A percentile compares a stretch with the other conserved stretches of the same genome.
Evolutionary conservation across 2,113 vertebrate genomes (phyloP).

Genomic region (Candoia aspera): DNA sequence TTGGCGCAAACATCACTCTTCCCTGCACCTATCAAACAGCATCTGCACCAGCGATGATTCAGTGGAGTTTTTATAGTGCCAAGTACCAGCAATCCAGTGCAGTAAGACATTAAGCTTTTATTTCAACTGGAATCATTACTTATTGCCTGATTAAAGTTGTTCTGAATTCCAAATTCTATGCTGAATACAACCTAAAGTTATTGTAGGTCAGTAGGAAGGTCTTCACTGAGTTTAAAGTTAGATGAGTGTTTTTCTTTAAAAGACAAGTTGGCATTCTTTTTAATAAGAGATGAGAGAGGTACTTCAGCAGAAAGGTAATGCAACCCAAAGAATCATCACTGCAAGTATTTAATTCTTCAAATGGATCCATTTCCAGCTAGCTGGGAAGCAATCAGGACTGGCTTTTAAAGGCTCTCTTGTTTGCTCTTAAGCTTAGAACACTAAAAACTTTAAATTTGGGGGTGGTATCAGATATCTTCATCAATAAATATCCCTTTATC

Average conservation of each 20-base stretch:
- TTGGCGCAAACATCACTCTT: constrained; percentile 56
- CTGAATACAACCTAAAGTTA: background rate
- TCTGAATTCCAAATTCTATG: background rate
- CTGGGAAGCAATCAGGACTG: background rate
- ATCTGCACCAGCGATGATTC: constrained; percentile 33
- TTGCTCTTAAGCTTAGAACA: background rate
- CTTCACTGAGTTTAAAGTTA: background rate
- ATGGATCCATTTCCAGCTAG: background rate
- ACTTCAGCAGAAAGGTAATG: background rate
- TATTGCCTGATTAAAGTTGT: background rate
- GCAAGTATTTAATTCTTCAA: background rate
- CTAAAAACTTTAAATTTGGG: background rate
- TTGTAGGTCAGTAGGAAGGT: background rate
- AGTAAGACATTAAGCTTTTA: constrained; percentile 51
- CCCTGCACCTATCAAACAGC: constrained; percentile 49
- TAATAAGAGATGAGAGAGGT: background rate
- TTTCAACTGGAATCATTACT: background rate
- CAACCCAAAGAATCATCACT: background rate
- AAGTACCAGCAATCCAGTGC: constrained; percentile 32
- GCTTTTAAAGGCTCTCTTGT: background rate
- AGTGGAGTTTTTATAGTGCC: constrained; percentile 69
- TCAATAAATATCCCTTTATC: background rate
- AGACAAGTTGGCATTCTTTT: too few species aligned
- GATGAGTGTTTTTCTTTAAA: background rate
- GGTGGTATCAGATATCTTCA: background rate